phyloP scores from a whole-genome alignment of 1,140 invertebrate genomes.

The Calliopsis andreniformis region DNA sequence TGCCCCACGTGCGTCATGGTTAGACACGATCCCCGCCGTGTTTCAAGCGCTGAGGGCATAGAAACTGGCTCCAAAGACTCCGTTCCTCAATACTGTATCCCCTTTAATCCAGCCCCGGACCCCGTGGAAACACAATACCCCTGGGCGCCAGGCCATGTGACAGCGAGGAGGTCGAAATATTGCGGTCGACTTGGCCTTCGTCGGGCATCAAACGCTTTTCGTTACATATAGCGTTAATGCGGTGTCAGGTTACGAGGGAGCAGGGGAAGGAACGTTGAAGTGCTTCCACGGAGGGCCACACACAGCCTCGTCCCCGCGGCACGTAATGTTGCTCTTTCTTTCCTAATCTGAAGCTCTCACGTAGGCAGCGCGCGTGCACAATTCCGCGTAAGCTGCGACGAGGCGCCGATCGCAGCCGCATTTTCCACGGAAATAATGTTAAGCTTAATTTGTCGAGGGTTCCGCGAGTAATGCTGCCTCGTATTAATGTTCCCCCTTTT shows the following conservation, averaged over 20 bases:
- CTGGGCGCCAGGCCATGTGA: conserved; percentile 71
- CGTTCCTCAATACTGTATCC: conserved; percentile 64
- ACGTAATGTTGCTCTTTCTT: background rate
- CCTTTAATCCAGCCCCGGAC: conserved; percentile 62
- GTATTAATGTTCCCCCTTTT: conserved; percentile 24
- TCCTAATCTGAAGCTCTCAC: conserved; percentile 3
- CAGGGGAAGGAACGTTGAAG: conserved; percentile 57
- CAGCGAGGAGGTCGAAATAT: conserved; percentile 72
- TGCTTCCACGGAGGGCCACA: conserved; percentile 51
- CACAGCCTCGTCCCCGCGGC: too few relatives aligned
- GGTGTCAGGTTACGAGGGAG: conserved; percentile 71
- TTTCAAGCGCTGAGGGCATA: too few relatives aligned
- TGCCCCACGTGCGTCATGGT: too few relatives aligned
- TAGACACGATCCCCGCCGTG: too few relatives aligned
- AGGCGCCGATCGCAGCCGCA: background rate
- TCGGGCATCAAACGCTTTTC: conserved; percentile 59
- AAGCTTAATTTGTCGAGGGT: conserved; percentile 25
- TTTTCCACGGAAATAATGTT: conserved; percentile 21
- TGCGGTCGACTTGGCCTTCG: conserved; percentile 67
- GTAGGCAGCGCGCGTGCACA: background rate
- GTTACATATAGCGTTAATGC: conserved; percentile 66
- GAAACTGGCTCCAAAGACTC: conserved; percentile 46
- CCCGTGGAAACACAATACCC: conserved; percentile 69
- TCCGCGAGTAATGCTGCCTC: conserved; percentile 12
- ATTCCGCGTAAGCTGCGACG: background rate